A percentile compares a stretch with the other conserved stretches of the same genome.
Conservation (phyloP, 2,888 invertebrate genomes). For the Lucinisca nassula region DNA sequence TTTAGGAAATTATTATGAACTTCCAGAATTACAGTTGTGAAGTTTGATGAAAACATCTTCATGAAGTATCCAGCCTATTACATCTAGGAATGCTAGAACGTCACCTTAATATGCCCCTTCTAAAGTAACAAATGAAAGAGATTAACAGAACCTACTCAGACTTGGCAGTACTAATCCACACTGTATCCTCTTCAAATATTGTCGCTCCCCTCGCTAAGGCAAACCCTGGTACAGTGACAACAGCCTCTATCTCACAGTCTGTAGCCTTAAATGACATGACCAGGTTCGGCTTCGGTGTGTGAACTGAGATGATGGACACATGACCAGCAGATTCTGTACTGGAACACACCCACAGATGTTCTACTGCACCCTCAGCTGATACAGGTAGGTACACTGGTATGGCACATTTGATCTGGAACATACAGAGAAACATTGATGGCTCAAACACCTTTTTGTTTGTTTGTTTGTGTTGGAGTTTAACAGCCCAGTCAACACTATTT, state of each 20-base stretch:
- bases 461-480: too few relatives aligned
- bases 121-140: too few relatives aligned
- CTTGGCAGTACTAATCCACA: slow-evolving; percentile 98
- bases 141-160: slow-evolving; percentile 90
- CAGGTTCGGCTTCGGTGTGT: slow-evolving; percentile 83
- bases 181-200: slow-evolving; percentile 88
- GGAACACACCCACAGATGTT: slow-evolving; percentile 97
- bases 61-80: too few relatives aligned
- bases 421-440: too few relatives aligned
- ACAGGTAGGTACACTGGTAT: slow-evolving; percentile 83
- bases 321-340: slow-evolving; percentile 91
- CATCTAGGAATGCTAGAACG: too few relatives aligned
- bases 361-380: slow-evolving; percentile 90
- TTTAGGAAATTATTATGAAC: too few relatives aligned
- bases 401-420: slow-evolving; percentile 84
- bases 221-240: slow-evolving; percentile 83
- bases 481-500: too few relatives aligned
- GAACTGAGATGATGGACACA: slow-evolving; percentile 92
- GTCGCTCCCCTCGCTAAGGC: slow-evolving; percentile 59
- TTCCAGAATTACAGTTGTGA: too few relatives aligned
- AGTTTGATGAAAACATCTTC: too few relatives aligned
- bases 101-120: too few relatives aligned
- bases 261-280: slow-evolving; percentile 82
- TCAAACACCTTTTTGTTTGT: too few relatives aligned
- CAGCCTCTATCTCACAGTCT: slow-evolving; percentile 79